Evolutionary conservation across 2,797 vertebrate genomes (phyloP), one percentile per base, ranked within the genome.

Genomic region (Picus viridis): DNA sequence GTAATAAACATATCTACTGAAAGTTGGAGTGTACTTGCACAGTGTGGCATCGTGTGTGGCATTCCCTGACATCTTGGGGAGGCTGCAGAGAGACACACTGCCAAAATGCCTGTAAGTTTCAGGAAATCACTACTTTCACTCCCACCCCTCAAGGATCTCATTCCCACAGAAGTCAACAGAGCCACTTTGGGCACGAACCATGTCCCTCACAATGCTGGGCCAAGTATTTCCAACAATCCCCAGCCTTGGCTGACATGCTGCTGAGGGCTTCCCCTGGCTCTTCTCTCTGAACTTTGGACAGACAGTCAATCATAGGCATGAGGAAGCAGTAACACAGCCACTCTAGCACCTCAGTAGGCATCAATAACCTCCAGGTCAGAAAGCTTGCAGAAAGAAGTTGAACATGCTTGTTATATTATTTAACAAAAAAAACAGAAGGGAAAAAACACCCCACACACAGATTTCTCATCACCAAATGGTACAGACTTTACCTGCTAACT

Each of bases 321-420:
- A 34, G 62, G 61, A 57, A 74, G 74, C 18, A 8, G 49, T 30
- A 68, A 53, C 16, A 18, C 36, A 30, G n/a, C 64, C 2, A 3
- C 29, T 64, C 30, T 0, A 1, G 24, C 69, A 45, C 43, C 1
- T 0, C 72, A 62, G n/a, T 13, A 26, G 34, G 41, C 1, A 0
- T 9, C 2, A 1, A 23, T 39, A 72, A 41, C 18, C 20, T 72
- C 10, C 2, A 56, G 27, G 53, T 83, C 78, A 58, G 41, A 74
- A 68, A 71, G 29, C 57, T 45, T 70, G 18, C 67, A 65, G 47
- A 23, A 81, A 57, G 29, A 45, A 80, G n/a, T 10, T 51, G 32
- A 65, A 39, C 12, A 5, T 26, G 10, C 5, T 74, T 61, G 12
- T n/a, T 41, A 17, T 30, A 27, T 54, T 59, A 72, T 51, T 73